phyloP scores from a whole-genome alignment of 2,888 invertebrate genomes.

The Agrochola circellaris region DNA sequence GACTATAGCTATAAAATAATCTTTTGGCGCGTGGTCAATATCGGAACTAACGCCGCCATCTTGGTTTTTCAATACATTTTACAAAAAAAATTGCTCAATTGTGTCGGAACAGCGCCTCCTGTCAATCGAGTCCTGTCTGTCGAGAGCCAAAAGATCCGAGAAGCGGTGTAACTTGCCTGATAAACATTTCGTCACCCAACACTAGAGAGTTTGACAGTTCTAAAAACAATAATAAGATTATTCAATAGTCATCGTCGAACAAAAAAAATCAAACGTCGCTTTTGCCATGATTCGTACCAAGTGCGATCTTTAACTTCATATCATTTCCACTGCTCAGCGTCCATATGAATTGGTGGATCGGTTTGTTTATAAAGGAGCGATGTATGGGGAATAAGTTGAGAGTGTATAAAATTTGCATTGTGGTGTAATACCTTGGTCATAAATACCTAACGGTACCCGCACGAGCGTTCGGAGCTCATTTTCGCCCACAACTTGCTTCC shows the following conservation, averaged over 20 bases:
- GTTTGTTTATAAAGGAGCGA: conserved; percentile 43
- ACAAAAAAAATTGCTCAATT: no score
- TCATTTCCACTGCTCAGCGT: conserved; percentile 47
- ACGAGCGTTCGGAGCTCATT: conserved; percentile 53
- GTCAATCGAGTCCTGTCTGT: neutral
- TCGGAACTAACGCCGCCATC: neutral
- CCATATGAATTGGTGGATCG: conserved; percentile 6
- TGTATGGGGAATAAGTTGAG: conserved; percentile 47
- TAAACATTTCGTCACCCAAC: neutral
- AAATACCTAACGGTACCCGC: conserved; percentile 69
- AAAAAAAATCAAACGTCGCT: conserved; percentile 13
- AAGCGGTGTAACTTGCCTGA: neutral
- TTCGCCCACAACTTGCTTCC: conserved; percentile 42
- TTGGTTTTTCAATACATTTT: neutral
- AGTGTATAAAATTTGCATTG: conserved; percentile 46
- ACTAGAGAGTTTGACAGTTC: conserved; percentile 2
- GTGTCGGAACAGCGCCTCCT: neutral
- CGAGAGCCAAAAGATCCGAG: neutral
- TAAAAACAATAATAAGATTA: conserved; percentile 26
- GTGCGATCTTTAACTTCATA: conserved; percentile 12
- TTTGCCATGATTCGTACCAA: conserved; percentile 15
- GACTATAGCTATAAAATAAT: neutral
- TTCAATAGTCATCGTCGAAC: conserved; percentile 26
- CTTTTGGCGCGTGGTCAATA: neutral
- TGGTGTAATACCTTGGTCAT: conserved; percentile 54